These are phyloP conservation scores for Ecdyonurus torrentis DNA, from an alignment of 2,888 invertebrate species.

Conservation along the genomic window DNA sequence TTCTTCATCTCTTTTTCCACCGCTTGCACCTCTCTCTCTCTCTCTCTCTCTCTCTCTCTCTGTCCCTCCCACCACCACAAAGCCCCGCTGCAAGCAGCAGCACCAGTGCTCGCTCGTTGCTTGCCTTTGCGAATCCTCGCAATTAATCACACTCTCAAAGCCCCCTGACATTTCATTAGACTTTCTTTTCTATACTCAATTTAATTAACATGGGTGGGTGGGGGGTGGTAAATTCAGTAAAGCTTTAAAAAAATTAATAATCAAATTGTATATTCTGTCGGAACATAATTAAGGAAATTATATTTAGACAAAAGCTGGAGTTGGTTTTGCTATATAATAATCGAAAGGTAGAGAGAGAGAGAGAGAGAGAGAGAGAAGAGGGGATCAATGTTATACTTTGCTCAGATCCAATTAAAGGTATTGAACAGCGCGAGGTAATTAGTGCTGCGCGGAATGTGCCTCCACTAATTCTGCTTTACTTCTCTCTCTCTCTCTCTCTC, in stretches of 20 bases:
- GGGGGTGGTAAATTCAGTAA: slow-evolving; percentile 8
- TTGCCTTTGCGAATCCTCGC: slow-evolving; percentile 20
- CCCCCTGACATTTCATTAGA: slow-evolving; percentile 30
- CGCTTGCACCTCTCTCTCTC: slow-evolving; percentile 2
- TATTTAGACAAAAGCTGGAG: slow-evolving; percentile 12
- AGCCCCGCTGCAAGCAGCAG: slow-evolving; percentile 1
- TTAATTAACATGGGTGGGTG: slow-evolving; percentile 26
- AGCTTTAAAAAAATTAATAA: slow-evolving; percentile 26
- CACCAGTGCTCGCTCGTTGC: slow-evolving; percentile 2
- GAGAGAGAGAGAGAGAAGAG: not conserved
- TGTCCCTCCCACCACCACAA: slow-evolving; percentile 7
- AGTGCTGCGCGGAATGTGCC: slow-evolving; percentile 3
- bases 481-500: too few species aligned
- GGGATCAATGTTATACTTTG: slow-evolving; percentile 8
- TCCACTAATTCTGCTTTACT: too few species aligned
- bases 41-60: not conserved
- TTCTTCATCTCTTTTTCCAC: not conserved
- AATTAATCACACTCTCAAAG: slow-evolving; percentile 29
- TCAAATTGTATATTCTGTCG: slow-evolving; percentile 23
- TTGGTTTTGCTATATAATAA: not conserved
- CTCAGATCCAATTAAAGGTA: slow-evolving; percentile 10
- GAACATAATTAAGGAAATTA: slow-evolving; percentile 19
- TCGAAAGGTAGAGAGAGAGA: not conserved
- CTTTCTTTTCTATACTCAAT: slow-evolving; percentile 28
- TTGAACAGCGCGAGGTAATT: slow-evolving; percentile 9